Percentiles rank a stretch among this genome's conserved stretches.
Evolutionary conservation across 2,113 vertebrate genomes (phyloP).

Genomic region (Lichenostomus cassidix): DNA sequence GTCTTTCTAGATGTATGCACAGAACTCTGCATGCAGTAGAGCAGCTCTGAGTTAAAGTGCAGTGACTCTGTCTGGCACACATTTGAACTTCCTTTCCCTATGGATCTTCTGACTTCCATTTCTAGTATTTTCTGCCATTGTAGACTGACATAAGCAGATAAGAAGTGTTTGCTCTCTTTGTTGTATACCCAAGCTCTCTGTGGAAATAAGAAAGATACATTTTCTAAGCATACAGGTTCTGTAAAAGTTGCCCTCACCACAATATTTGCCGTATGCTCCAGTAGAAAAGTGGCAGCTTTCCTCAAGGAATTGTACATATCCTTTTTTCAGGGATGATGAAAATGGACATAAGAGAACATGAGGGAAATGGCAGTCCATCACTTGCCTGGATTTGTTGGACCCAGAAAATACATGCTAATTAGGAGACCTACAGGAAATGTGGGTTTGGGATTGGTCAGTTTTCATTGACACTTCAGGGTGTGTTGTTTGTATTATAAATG

Average conservation of each 20-base stretch:
- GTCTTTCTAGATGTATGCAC: neutral
- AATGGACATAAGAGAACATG: rapidly evolving
- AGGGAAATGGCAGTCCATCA: neutral
- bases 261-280: neutral
- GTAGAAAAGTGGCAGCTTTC: neutral
- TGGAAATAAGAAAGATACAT: neutral
- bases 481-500: neutral
- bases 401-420: rapidly evolving
- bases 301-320: neutral
- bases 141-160: neutral
- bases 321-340: neutral
- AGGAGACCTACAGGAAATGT: neutral
- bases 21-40: neutral
- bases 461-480: rapidly evolving
- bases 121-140: neutral
- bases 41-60: neutral
- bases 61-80: neutral
- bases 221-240: neutral
- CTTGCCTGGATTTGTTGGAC: neutral
- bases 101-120: neutral
- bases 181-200: neutral
- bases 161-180: neutral
- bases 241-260: neutral
- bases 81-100: rapidly evolving
- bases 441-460: neutral